Evolutionary conservation across 2,113 vertebrate genomes (phyloP).

Genomic region (Rissa tridactyla): DNA sequence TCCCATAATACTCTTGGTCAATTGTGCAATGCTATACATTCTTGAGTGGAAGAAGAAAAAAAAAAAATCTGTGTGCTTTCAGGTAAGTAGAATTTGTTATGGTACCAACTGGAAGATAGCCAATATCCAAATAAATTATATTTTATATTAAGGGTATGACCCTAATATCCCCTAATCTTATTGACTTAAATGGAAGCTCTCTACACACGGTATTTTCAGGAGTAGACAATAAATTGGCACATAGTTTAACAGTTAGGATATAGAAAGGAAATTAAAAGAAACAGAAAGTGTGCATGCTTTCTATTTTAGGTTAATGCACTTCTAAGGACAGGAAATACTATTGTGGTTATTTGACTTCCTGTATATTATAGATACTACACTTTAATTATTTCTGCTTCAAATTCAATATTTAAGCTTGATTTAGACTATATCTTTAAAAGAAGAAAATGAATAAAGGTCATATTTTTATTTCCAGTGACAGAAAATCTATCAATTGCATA

Average conservation of each 20-base stretch:
- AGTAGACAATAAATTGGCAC: constrained; percentile 24
- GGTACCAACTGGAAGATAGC: constrained; percentile 14
- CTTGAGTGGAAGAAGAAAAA: neutral
- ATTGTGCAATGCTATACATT: constrained; percentile 20
- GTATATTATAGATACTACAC: neutral
- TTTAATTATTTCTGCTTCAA: constrained; percentile 53
- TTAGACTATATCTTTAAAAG: constrained; percentile 1
- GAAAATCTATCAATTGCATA: constrained; percentile 48
- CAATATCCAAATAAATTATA: constrained; percentile 52
- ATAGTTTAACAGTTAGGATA: neutral
- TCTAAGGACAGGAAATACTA: constrained; percentile 37
- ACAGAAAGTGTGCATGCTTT: neutral
- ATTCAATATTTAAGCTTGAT: constrained; percentile 50
- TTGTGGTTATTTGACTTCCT: constrained; percentile 35
- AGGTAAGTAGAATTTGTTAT: constrained; percentile 42
- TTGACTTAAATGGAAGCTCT: constrained; percentile 18
- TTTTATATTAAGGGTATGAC: constrained; percentile 30
- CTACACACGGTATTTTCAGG: neutral
- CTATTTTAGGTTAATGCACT: constrained; percentile 44
- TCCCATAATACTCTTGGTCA: constrained; percentile 5
- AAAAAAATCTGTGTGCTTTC: neutral
- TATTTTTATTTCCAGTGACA: constrained; percentile 47
- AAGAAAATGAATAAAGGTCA: constrained; percentile 47
- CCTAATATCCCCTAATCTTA: constrained; percentile 44
- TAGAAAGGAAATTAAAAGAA: constrained; percentile 52